Base-by-base conservation (phyloP, 2,113 vertebrate species). In the Cairina moschata region DNA sequence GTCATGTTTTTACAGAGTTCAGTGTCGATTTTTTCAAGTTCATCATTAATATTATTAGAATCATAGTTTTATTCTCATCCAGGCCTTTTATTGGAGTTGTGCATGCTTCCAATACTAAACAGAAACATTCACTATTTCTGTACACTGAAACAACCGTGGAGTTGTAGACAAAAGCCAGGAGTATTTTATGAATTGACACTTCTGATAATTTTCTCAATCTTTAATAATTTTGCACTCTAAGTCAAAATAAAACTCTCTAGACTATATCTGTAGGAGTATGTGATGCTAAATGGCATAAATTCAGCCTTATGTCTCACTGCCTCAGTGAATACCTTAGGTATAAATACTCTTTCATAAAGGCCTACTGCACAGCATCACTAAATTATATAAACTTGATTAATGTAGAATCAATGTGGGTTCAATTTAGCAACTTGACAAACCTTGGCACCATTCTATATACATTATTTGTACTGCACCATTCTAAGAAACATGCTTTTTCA, bases 401-500 rank as follows among this genome's bases (percentile, higher is more conserved):
- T 50, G 65, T 81, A 60, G 60, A 84, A 76, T 65, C 48, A 93
- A 44, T 58, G 42, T 82, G 44, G 17, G 40, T 66, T 92, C 66
- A 66, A 40, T 88, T 86, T 79, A 88, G 60, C 31, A 92, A 66
- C 14, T 32, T 88, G 83, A 36, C 17, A 87, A 86, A 80, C 25
- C 28, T 65, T 90, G 84, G 38, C 28, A 78, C 42, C 7, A 3
- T 75, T 48, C 31, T 86, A 71, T 46, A 17, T 44, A 75, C 34
- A 34, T 65, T 88, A 86, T 83, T 91, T 80, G 58, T 40, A 60
- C 20, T 0, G 0, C 2, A 3, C 40, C 6, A 2, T 50, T 92
- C 84, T 68, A 93, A 96, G 72, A 93, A 95, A 91, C 25, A 65
- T 50, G 44, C 48, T 95, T 95, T 94, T 85, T 60, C 83, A 91